Evolutionary conservation across 2,113 vertebrate species (phyloP).

Genomic region (Dicentrarchus labrax): DNA sequence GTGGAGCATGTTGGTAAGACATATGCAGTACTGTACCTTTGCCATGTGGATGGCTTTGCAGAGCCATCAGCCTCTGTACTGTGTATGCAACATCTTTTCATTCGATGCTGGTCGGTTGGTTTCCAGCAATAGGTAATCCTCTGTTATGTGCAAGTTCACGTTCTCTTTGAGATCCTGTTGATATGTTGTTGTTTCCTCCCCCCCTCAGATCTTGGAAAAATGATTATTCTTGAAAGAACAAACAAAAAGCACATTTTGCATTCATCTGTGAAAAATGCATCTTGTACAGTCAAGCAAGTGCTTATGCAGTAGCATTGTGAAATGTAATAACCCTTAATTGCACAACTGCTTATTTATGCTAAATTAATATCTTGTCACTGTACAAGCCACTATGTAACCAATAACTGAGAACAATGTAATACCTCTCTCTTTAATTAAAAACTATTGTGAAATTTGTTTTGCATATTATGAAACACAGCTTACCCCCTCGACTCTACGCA

Average conservation of each 20-base stretch:
- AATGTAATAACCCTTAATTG: conserved; percentile 75
- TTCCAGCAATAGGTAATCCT: conserved; percentile 28
- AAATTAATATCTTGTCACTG: conserved; percentile 72
- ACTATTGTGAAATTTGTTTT: conserved; percentile 70
- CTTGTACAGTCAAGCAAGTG: conserved; percentile 75
- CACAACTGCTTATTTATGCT: conserved; percentile 78
- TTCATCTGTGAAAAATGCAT: conserved; percentile 75
- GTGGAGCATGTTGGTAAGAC: conserved; percentile 65
- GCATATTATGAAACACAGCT: conserved; percentile 41
- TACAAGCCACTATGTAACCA: conserved; percentile 78
- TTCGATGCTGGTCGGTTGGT: conserved; percentile 39
- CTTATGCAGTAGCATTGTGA: conserved; percentile 74
- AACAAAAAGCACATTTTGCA: conserved; percentile 70
- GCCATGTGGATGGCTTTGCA: conserved; percentile 64
- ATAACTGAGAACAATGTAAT: conserved; percentile 77
- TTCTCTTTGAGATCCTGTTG: conserved; percentile 49
- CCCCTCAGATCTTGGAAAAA: conserved; percentile 43
- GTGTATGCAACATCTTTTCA: conserved; percentile 61
- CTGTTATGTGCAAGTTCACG: conserved; percentile 51
- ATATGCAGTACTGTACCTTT: conserved; percentile 59
- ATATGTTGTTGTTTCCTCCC: conserved; percentile 22
- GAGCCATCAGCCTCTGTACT: conserved; percentile 66
- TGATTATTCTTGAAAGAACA: conserved; percentile 28
- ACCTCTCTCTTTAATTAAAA: conserved; percentile 83
- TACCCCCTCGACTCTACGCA: conserved; percentile 24